phyloP scores from a whole-genome alignment of 2,888 invertebrate genomes.

The Catocala sponsa region DNA sequence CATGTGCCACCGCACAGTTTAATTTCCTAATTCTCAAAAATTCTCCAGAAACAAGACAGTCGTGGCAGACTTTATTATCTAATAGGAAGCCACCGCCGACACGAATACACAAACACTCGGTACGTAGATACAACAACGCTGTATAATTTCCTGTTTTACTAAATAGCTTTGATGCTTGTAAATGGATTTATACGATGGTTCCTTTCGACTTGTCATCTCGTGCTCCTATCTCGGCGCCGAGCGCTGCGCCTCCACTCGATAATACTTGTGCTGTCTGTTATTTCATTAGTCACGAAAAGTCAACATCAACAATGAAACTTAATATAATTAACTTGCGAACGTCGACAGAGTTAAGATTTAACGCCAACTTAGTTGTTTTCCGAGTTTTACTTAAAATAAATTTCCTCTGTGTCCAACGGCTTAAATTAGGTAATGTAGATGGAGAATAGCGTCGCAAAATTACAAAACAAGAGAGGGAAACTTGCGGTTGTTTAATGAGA shows the following conservation, averaged over 20 bases:
- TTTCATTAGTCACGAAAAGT: constrained; percentile 12
- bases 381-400: constrained; percentile 43
- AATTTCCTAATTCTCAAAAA: constrained; percentile 86
- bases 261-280: constrained; percentile 7
- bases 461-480: constrained; percentile 78
- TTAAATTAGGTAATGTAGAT: constrained; percentile 67
- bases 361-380: constrained; percentile 24
- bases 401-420: constrained; percentile 65
- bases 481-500: constrained; percentile 86
- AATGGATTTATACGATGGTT: constrained; percentile 71
- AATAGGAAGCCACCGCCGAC: constrained; percentile 82
- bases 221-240: constrained; percentile 25
- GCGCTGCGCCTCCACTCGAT: constrained; percentile 5
- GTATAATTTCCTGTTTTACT: constrained; percentile 83
- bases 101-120: constrained; percentile 70
- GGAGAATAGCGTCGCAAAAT: constrained; percentile 72
- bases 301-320: constrained; percentile 12
- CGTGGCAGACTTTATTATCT: constrained; percentile 79
- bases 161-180: constrained; percentile 79
- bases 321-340: constrained; percentile 29
- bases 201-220: constrained; percentile 57
- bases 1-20: constrained; percentile 74
- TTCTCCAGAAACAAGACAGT: constrained; percentile 75
- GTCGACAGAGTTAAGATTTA: constrained; percentile 40
- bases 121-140: constrained; percentile 70